These are phyloP conservation scores for Rallus crepitans DNA, from an alignment of 2,797 vertebrate species.

Conservation along the genomic window DNA sequence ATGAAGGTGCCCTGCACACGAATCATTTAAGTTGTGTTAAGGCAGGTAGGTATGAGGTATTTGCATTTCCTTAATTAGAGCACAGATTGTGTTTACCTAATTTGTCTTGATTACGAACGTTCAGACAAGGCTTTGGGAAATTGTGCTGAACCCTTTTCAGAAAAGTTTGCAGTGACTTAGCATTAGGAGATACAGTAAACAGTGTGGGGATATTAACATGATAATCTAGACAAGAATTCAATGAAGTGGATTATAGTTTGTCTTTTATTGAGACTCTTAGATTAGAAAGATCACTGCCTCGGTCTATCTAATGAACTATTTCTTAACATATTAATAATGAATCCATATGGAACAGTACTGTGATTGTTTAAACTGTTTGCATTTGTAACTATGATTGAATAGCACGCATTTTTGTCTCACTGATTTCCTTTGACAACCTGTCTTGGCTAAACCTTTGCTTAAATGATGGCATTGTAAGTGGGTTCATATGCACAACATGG, in stretches of 20 bases:
- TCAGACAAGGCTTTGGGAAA: not conserved
- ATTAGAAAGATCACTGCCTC: not conserved
- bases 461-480: not conserved
- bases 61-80: not conserved
- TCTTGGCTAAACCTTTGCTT: not conserved
- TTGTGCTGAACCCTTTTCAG: not conserved
- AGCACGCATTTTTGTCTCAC: not conserved
- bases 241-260: not conserved
- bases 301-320: not conserved
- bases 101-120: not conserved
- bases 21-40: conserved; percentile 6
- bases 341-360: not conserved
- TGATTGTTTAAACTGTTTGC: not conserved
- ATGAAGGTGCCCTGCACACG: not conserved
- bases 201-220: not conserved
- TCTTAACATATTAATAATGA: not conserved
- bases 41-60: not conserved
- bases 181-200: not conserved
- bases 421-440: not conserved
- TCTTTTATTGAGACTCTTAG: not conserved
- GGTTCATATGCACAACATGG: not conserved
- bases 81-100: conserved; percentile 3
- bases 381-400: not conserved
- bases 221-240: not conserved
- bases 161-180: not conserved